A percentile compares a stretch with the other conserved stretches of the same genome.
phyloP scores from a whole-genome alignment of 2,113 vertebrate genomes.

The Poecile atricapillus region DNA sequence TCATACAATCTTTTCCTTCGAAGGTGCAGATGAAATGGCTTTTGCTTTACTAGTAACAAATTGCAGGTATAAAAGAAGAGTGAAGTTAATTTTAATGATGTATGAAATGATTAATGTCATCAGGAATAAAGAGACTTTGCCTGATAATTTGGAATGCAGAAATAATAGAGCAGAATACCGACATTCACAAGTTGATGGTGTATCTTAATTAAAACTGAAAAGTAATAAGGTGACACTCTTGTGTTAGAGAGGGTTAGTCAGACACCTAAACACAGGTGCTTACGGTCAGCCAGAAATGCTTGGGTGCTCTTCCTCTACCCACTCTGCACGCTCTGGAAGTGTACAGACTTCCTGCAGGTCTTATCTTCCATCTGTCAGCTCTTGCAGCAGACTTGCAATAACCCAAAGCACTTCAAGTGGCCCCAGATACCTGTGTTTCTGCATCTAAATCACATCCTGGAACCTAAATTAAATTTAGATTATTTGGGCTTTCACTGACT shows the following conservation, averaged over 20 bases:
- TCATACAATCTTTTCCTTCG: neutral
- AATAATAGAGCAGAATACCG: neutral
- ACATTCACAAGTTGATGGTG: neutral
- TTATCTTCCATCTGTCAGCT: neutral
- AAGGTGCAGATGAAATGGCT: neutral
- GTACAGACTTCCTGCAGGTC: neutral
- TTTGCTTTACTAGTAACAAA: neutral
- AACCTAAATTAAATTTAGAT: conserved; percentile 33
- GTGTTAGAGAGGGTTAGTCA: neutral
- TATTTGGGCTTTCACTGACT: neutral
- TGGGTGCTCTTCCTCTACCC: neutral
- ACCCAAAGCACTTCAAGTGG: neutral
- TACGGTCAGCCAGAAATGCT: neutral
- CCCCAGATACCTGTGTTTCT: neutral
- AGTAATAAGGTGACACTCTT: neutral
- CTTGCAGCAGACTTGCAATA: neutral
- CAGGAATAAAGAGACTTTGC: neutral
- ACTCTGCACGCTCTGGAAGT: neutral
- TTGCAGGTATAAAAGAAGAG: neutral
- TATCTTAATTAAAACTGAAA: neutral
- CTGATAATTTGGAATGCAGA: neutral
- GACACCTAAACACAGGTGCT: neutral
- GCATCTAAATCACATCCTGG: neutral
- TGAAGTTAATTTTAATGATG: neutral
- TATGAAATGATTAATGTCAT: neutral